Base-by-base conservation (phyloP, 2,888 invertebrate genomes). In the Heliconius sara region DNA sequence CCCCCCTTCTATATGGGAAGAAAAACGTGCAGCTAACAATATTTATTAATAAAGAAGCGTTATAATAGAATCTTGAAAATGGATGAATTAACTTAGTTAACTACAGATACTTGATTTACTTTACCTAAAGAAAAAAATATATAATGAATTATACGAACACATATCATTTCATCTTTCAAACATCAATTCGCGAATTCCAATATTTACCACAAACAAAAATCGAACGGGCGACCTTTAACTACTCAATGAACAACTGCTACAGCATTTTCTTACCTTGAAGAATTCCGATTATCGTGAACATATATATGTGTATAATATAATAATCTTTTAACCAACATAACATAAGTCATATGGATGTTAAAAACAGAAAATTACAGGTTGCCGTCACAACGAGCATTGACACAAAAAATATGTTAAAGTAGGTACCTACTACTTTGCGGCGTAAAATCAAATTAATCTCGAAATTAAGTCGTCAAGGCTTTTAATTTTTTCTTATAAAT, bases 351-450 rank as follows among this genome's bases (percentile, higher is more conserved):
- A 79, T 83, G 83, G 84, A 85, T 85, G 84, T 86, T 85, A 83
- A 86, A 84, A 81, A 82, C 79, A 81, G 84, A 83, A 86, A 85
- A 86, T 86, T 87, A 86, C 82, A 83, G 79, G 81, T 83, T 84
- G 72, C 79, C 77, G 76, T 71, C 34, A 74, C 79, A 80, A 76
- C 79, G 79, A 79, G 82, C 80, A 83, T 80, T 83, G 83, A 84
- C 83, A 80, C 84, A 85, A 84, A 84, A 83, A 84, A 70, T 82
- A 84, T 84, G 82, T 77, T 79, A 65, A 70, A 74, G 74, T 74
- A 60, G 12, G n/a, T 63, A 27, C 71, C 43, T 47, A 57, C 22
- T 13, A 73, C 57, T 25, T 30, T 60, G n/a, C 63, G 60, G 63
- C 19, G 39, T 34, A 60, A 73, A 34, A 60, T 60, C 39, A 73